phyloP scores from a whole-genome alignment of 2,797 vertebrate species.

The Neosilurus mollespiculum region DNA sequence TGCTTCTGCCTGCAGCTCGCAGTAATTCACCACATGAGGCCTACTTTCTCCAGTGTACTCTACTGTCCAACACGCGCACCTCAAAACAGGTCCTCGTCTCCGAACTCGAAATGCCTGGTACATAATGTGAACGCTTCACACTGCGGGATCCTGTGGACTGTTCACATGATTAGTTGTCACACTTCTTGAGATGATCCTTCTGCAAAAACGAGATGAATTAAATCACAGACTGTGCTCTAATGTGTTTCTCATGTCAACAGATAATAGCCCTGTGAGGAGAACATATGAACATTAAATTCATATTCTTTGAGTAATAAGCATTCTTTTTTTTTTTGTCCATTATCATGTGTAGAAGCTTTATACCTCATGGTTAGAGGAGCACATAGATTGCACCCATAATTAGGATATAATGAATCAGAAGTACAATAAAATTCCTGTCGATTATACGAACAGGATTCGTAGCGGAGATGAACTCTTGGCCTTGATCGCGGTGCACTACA shows the following conservation, averaged over 20 bases:
- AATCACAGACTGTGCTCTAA: not conserved
- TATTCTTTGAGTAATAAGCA: not conserved
- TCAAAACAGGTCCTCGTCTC: not conserved
- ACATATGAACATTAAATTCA: not conserved
- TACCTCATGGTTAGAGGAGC: not conserved
- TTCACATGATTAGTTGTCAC: not conserved
- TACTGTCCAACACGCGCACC: slow-evolving; percentile 9
- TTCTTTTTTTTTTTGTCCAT: no score
- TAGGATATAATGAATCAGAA: not conserved
- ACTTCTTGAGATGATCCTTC: no score
- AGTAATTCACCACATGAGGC: slow-evolving; percentile 43
- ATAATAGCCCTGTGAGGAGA: not conserved
- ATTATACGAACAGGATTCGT: not conserved
- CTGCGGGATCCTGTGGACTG: not conserved
- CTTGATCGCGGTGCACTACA: not conserved
- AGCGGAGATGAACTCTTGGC: not conserved
- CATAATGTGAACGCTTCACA: not conserved
- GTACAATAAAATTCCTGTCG: not conserved
- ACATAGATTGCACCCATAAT: not conserved
- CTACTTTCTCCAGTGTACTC: slow-evolving; percentile 43
- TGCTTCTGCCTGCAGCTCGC: slow-evolving; percentile 38
- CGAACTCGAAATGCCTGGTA: not conserved
- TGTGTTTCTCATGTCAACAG: not conserved
- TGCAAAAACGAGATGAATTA: not conserved
- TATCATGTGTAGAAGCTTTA: not conserved